Percentiles rank a stretch among this genome's conserved stretches.
Conservation (phyloP, 2,888 invertebrate genomes). For the Brachyptera putata region DNA sequence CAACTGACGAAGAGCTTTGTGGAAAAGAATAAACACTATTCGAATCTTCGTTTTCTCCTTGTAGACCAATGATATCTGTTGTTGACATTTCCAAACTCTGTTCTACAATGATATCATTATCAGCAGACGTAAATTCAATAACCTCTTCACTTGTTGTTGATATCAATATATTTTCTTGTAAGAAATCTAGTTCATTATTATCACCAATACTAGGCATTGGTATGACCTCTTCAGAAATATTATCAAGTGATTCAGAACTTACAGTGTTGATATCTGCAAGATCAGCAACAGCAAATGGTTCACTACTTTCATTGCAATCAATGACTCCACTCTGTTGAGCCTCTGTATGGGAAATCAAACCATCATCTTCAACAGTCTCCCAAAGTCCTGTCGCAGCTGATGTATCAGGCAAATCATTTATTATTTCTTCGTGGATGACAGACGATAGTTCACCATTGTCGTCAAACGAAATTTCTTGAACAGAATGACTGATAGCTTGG, state of each 20-base stretch:
- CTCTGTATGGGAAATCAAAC: neutral
- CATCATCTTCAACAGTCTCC: slow-evolving; percentile 7
- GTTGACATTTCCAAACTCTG: slow-evolving; percentile 10
- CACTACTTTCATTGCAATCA: neutral
- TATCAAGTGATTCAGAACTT: slow-evolving; percentile 11
- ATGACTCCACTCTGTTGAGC: slow-evolving; percentile 2
- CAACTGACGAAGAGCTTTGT: neutral
- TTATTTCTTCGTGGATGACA: neutral
- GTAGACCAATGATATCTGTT: neutral
- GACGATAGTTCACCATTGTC: neutral
- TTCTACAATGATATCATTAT: neutral
- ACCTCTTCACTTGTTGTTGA: slow-evolving; percentile 10
- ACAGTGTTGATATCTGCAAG: slow-evolving; percentile 7
- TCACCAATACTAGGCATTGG: slow-evolving; percentile 2
- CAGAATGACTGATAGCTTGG: neutral
- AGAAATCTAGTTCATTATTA: slow-evolving; percentile 13
- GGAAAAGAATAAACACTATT: neutral
- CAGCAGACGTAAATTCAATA: neutral
- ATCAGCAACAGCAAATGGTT: neutral
- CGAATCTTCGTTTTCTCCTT: neutral
- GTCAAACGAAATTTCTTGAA: neutral
- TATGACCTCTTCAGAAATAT: slow-evolving; percentile 3
- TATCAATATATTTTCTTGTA: slow-evolving; percentile 5
- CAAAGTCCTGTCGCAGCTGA: neutral
- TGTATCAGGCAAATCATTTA: slow-evolving; percentile 17